These are phyloP conservation scores for Calidris pygmaea DNA, from an alignment of 2,113 vertebrate species.

Conservation along the genomic window DNA sequence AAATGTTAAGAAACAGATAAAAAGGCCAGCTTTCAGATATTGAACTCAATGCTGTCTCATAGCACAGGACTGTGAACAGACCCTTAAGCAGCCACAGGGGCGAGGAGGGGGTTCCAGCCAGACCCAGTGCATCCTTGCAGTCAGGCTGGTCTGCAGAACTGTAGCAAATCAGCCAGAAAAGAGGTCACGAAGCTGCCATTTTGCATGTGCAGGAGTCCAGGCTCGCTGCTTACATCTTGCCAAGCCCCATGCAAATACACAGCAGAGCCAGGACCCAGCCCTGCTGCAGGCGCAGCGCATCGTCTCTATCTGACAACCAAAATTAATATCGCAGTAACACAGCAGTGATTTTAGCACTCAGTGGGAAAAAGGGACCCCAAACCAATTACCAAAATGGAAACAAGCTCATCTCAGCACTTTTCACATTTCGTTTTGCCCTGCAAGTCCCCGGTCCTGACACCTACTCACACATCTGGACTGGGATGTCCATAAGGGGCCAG, in stretches of 20 bases:
- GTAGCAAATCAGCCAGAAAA: neutral
- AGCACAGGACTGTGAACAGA: neutral
- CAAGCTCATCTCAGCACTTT: neutral
- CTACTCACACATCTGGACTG: neutral
- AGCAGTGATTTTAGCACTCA: neutral
- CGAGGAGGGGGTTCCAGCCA: neutral
- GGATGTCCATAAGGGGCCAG: accelerated
- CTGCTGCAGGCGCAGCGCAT: neutral
- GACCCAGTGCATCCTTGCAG: neutral
- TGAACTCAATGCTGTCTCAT: accelerated
- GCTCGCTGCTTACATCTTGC: neutral
- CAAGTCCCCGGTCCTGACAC: neutral
- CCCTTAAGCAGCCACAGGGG: accelerated
- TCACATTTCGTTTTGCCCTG: neutral
- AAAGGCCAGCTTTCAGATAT: neutral
- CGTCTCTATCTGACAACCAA: neutral
- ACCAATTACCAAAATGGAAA: neutral
- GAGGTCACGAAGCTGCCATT: neutral
- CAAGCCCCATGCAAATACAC: neutral
- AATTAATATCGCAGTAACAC: neutral
- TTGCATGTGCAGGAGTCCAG: neutral
- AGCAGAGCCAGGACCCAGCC: accelerated
- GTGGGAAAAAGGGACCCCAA: accelerated
- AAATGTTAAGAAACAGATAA: neutral
- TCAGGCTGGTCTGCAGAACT: neutral